A percentile compares a stretch with the other conserved stretches of the same genome.
Conservation (phyloP, 1,140 invertebrate species). For the Drosophila tani region DNA sequence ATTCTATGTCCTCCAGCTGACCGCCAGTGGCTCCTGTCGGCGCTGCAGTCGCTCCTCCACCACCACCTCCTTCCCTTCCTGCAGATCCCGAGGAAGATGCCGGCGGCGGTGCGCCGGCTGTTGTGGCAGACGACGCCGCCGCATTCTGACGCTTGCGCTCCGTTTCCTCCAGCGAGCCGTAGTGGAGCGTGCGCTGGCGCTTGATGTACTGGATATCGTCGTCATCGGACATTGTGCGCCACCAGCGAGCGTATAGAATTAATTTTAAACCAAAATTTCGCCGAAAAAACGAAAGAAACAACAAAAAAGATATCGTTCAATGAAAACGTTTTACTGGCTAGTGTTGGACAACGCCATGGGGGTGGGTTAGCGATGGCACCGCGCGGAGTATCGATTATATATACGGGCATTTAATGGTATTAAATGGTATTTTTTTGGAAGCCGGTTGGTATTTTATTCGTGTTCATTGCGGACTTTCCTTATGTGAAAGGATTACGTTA, state of each 20-base stretch:
- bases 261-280: conserved; percentile 80
- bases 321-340: conserved; percentile 65
- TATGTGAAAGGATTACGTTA: too few relatives aligned
- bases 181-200: conserved; percentile 92
- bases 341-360: conserved; percentile 19
- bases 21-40: conserved; percentile 44
- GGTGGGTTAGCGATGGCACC: conserved; percentile 16
- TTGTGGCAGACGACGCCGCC: conserved; percentile 67
- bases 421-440: neutral
- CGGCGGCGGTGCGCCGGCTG: conserved; percentile 26
- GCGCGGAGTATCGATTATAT: neutral
- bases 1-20: conserved; percentile 83
- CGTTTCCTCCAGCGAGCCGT: conserved; percentile 94
- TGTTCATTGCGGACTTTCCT: too few relatives aligned
- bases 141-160: conserved; percentile 88
- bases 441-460: too few relatives aligned
- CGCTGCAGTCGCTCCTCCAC: conserved; percentile 14
- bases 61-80: conserved; percentile 41
- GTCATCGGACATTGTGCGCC: conserved; percentile 93
- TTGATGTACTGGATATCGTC: conserved; percentile 92
- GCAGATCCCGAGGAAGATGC: conserved; percentile 46
- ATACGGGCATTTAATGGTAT: too few relatives aligned
- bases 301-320: conserved; percentile 61
- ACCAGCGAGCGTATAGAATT: conserved; percentile 54
- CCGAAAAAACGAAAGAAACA: conserved; percentile 75